Percentiles rank a stretch among this genome's conserved stretches.
Conservation (phyloP, 2,113 vertebrate species). For the Pollimyrus isidori region DNA sequence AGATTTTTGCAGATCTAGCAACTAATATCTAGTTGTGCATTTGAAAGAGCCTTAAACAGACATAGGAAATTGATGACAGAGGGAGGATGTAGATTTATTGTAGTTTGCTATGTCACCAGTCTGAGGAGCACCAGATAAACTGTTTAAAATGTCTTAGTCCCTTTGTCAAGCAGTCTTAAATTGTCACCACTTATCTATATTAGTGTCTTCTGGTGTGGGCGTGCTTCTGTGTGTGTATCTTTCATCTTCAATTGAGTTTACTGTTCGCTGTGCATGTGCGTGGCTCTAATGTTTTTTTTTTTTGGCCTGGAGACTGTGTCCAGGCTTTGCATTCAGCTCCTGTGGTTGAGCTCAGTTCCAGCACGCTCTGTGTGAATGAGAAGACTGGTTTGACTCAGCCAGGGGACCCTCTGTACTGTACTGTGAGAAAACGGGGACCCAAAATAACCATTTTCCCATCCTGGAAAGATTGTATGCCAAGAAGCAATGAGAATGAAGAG, state of each 20-base stretch:
- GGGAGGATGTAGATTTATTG: background rate
- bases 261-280: background rate
- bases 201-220: background rate
- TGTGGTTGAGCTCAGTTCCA: background rate
- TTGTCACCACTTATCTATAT: conserved; percentile 25
- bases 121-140: conserved; percentile 39
- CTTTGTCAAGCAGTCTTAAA: conserved; percentile 27
- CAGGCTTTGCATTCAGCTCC: background rate
- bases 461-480: background rate
- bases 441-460: conserved; percentile 24
- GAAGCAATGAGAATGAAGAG: background rate
- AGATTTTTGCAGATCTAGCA: conserved; percentile 19
- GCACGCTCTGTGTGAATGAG: background rate
- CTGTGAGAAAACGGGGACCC: conserved; percentile 41
- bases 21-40: conserved; percentile 15
- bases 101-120: conserved; percentile 47
- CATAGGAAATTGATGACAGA: background rate
- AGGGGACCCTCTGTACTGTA: conserved; percentile 26
- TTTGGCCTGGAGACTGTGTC: conserved; percentile 10
- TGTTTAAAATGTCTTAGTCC: conserved; percentile 50
- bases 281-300: background rate
- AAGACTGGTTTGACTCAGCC: background rate
- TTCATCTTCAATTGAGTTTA: background rate
- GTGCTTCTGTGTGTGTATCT: background rate
- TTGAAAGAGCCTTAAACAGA: background rate